A percentile compares a stretch with the other conserved stretches of the same genome.
Conservation (phyloP, 1,140 invertebrate species). For the Drosophila kanapiae region DNA sequence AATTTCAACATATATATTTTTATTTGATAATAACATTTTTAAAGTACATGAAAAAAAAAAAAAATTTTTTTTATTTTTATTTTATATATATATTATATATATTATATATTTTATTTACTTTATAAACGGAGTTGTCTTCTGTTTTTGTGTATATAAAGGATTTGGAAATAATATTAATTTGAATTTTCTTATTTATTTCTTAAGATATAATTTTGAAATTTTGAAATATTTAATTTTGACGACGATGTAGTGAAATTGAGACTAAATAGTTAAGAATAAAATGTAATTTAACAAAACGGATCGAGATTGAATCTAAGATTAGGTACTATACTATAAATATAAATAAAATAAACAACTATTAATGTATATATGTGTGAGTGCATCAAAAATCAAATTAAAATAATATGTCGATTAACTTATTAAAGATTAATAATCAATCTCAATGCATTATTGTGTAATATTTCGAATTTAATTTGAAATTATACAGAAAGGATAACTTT, state of each 20-base stretch:
- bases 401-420: neutral
- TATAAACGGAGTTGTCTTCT: neutral
- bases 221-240: no score
- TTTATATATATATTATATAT: no score
- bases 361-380: neutral
- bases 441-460: constrained; percentile 5
- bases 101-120: no score
- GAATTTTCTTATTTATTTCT: neutral
- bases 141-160: neutral
- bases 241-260: neutral
- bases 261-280: neutral
- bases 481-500: neutral
- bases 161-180: neutral
- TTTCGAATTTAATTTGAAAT: neutral
- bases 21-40: no score
- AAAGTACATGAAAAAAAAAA: no score
- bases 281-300: neutral
- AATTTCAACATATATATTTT: no score
- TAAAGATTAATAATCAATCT: neutral
- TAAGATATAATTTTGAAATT: neutral
- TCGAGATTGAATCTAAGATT: neutral
- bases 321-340: neutral
- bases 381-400: neutral
- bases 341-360: neutral
- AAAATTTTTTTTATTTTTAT: no score